A percentile compares a stretch with the other conserved stretches of the same genome.
Evolutionary conservation across 1,140 invertebrate species (phyloP).

Genomic region (Rhopalosiphum padi): DNA sequence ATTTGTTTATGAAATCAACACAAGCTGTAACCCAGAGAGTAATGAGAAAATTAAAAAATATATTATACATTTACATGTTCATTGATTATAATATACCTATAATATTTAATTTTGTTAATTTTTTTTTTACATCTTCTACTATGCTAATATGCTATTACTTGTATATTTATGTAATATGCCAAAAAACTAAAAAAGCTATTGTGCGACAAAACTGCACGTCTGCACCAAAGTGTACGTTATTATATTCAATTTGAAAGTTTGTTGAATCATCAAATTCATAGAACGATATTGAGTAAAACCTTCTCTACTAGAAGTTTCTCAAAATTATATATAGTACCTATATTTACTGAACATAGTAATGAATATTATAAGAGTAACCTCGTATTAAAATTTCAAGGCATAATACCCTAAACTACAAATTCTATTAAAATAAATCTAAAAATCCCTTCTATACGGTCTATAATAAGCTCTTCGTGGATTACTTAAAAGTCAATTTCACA

Average conservation of each 20-base stretch:
- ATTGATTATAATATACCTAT: not conserved
- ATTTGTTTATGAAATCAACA: not conserved
- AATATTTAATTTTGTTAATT: not conserved
- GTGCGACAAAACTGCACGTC: not conserved
- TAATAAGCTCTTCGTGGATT: not conserved
- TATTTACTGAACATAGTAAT: not conserved
- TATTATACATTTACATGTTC: not conserved
- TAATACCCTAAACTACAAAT: not conserved
- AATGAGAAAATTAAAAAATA: not conserved
- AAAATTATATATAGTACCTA: not conserved
- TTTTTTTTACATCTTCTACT: not conserved
- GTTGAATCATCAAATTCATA: not conserved
- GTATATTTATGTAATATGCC: not conserved
- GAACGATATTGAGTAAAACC: not conserved
- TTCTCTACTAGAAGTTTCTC: not conserved
- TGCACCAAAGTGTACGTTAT: not conserved
- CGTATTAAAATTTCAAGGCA: not conserved
- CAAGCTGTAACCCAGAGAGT: not conserved
- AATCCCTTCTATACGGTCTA: not conserved
- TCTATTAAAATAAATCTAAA: slow-evolving; percentile 6
- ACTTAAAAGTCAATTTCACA: slow-evolving; percentile 17
- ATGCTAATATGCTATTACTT: not conserved
- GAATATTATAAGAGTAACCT: not conserved
- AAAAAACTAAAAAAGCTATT: not conserved
- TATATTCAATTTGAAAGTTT: not conserved